Evolutionary conservation across 2,888 invertebrate genomes (phyloP), one percentile per base, ranked within the genome.

Genomic region (Tineola bisselliella): DNA sequence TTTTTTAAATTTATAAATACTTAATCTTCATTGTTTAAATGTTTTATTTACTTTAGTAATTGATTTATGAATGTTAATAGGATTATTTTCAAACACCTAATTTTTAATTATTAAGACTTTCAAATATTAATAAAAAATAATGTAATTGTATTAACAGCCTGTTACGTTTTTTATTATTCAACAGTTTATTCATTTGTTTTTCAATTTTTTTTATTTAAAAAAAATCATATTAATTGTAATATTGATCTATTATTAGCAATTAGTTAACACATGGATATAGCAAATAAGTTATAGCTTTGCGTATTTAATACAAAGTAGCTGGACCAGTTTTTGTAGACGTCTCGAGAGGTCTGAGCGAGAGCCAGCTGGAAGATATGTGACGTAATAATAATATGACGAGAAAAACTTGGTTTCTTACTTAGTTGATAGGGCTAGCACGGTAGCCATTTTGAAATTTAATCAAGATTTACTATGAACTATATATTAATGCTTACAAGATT

Each of bases 311-410:
- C 10, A 38, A 38, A 38, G 38, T 38, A 6, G 25, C 54, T 54
- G 54, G 25, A 54, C 54, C 54, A 54, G 54, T 54, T 54, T 54
- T 54, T 54, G 54, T 25, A 12, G 18, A 48, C 11, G 10, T 38
- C 48, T 48, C 48, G 48, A 48, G 48, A 25, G 6, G 25, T 25
- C 25, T 6, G 25, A 25, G 25, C 2, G 25, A 2, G 4, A 13
- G 48, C n/a, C 44, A 48, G n/a, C 11, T 48, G 48, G 48, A 48
- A 18, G 17, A 54, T 18, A 18, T n/a, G 25, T 54, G 54, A 54
- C 54, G 54, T 54, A 54, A 54, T 54, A 54, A 54, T 54, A 54
- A 19, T 54, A n/a, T 6, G 54, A 6, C 54, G 8, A 54, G 54
- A 54, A 54, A 54, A 54, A 54, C 54, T 25, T 54, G 19, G 54